phyloP scores from a whole-genome alignment of 37 sponge, comb jelly and placozoan genomes.

The Mnemiopsis leidyi region DNA sequence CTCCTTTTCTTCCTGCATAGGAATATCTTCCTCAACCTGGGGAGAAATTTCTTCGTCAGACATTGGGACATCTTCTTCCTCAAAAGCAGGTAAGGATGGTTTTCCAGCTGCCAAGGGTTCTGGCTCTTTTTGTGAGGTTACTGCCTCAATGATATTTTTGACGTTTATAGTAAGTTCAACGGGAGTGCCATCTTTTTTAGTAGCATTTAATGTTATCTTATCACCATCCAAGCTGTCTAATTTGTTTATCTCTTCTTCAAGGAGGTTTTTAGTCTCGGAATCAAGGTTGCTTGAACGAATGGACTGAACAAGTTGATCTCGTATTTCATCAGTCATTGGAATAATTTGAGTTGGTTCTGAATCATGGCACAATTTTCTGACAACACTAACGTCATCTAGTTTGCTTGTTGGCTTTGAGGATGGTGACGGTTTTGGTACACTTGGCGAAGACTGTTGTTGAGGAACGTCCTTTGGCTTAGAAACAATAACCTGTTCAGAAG shows the following conservation, averaged over 20 bases:
- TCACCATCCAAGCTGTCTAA: background rate
- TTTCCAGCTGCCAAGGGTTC: too few species aligned
- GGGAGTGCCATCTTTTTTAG: slow-evolving; percentile 17
- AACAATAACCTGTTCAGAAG: background rate
- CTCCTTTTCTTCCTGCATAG: background rate
- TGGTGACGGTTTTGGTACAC: background rate
- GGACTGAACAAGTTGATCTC: background rate
- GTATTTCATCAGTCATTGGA: background rate
- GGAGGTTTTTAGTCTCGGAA: slow-evolving; percentile 1
- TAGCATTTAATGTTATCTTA: background rate
- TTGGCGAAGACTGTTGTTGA: too few species aligned
- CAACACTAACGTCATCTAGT: background rate
- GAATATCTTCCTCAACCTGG: background rate
- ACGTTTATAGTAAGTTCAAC: slow-evolving; percentile 24
- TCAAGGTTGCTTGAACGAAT: background rate
- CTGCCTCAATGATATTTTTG: background rate
- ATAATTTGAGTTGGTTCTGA: background rate
- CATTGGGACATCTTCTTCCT: background rate
- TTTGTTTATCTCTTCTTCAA: background rate
- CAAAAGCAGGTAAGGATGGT: background rate
- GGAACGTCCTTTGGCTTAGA: background rate
- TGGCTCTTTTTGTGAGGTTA: background rate
- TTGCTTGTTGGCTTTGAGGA: too few species aligned
- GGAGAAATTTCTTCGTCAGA: background rate
- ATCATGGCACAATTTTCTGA: background rate